Conservation (phyloP, 2,888 invertebrate species). For the Synergus umbraculus region DNA sequence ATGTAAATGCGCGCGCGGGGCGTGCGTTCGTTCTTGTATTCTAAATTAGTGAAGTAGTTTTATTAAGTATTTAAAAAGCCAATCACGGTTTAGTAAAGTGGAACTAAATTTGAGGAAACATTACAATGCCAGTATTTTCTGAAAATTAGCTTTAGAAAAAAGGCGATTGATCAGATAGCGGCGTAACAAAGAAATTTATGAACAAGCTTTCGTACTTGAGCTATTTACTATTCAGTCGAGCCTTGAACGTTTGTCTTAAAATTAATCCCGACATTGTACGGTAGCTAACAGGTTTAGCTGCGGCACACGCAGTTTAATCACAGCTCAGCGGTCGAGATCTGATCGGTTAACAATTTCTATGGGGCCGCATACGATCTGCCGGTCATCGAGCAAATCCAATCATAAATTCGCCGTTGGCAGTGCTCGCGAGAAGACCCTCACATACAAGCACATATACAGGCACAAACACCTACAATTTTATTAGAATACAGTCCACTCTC, state of each 20-base stretch:
- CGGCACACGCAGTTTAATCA: conserved; percentile 57
- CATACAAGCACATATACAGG: background rate
- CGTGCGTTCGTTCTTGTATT: too few species aligned
- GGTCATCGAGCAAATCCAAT: conserved; percentile 58
- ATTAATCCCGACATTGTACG: conserved; percentile 43
- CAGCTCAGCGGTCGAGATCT: conserved; percentile 42
- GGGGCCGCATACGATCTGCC: conserved; percentile 47
- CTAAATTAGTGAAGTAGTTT: background rate
- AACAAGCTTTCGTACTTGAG: conserved; percentile 24
- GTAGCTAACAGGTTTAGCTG: conserved; percentile 61
- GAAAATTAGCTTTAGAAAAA: background rate
- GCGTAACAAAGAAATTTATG: background rate
- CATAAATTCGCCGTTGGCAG: conserved; percentile 54
- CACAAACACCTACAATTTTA: background rate
- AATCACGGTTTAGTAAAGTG: too few species aligned
- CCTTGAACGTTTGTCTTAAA: conserved; percentile 35
- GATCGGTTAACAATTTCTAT: conserved; percentile 56
- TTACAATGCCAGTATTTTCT: background rate
- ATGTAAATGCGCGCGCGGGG: too few species aligned
- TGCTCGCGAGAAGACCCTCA: conserved; percentile 41
- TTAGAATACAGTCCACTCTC: conserved; percentile 20
- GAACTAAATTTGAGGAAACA: too few species aligned
- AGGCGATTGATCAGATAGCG: background rate
- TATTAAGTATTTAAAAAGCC: too few species aligned
- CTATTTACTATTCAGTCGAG: conserved; percentile 18